These are phyloP conservation scores for Chrysomela aeneicollis DNA, from an alignment of 2,888 invertebrate genomes.

Conservation along the genomic window DNA sequence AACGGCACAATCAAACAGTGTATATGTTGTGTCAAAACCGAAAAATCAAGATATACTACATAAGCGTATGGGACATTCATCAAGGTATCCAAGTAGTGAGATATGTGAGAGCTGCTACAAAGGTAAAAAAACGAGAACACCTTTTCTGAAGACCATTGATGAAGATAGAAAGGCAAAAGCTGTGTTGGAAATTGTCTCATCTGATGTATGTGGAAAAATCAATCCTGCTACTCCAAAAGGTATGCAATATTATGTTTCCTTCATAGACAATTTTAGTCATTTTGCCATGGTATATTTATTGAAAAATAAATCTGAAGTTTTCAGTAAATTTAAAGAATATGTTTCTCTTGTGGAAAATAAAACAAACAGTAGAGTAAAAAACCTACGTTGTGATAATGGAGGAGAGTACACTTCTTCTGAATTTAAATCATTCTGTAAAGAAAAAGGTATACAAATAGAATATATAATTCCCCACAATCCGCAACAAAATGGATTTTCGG, in stretches of 20 bases:
- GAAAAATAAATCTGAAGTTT: constrained; percentile 23
- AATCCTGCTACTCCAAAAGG: constrained; percentile 30
- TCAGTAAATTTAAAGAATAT: constrained; percentile 27
- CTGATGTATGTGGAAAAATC: constrained; percentile 30
- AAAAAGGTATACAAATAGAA: constrained; percentile 7
- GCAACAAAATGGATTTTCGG: constrained; percentile 14
- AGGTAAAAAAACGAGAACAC: constrained; percentile 24
- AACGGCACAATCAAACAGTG: not conserved
- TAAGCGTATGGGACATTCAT: constrained; percentile 27
- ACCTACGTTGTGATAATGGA: too few relatives aligned
- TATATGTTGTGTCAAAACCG: not conserved
- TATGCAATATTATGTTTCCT: constrained; percentile 29
- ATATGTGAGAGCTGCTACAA: constrained; percentile 23
- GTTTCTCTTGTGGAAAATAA: constrained; percentile 19
- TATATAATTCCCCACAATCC: constrained; percentile 15
- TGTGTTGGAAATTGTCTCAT: constrained; percentile 28
- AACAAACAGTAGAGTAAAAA: constrained; percentile 9
- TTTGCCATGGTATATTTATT: constrained; percentile 24
- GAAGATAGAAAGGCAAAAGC: constrained; percentile 27
- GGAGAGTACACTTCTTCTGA: constrained; percentile 15
- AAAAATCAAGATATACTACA: constrained; percentile 13
- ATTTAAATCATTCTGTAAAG: constrained; percentile 5
- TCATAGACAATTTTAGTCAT: constrained; percentile 33
- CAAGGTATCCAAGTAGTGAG: constrained; percentile 10
- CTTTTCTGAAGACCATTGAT: not conserved